Base-by-base conservation (phyloP, 2,113 vertebrate genomes). In the Nansenia antarctica region DNA sequence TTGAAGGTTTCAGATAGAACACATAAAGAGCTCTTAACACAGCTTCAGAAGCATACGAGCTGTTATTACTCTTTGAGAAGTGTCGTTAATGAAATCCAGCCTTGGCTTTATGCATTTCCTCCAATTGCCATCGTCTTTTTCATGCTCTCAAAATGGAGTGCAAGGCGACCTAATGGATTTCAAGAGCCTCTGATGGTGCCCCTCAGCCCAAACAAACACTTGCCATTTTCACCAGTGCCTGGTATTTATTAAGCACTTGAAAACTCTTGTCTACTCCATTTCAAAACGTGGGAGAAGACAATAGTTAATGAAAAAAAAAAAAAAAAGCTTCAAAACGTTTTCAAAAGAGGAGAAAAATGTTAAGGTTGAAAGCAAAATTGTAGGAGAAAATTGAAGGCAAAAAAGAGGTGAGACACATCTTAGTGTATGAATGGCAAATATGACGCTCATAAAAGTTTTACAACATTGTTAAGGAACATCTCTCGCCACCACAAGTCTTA, bases 211-310 rank as follows among this genome's bases (percentile, higher is more conserved):
- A 84, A 88, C 81, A 87, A 71, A 76, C 69, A 37, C 67, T 78
- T 77, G 77, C 72, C 68, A 69, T 78, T 84, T 84, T 81, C 73
- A 84, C 83, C 72, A 67, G 73, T 61, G 35, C 71, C 77, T 79
- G 78, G 67, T 83, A 79, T 85, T 78, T 86, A 87, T 86, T 73
- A 78, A 78, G 67, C 78, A 84, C 72, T 79, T 72, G 54, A 79
- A 77, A 75, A 74, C 53, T 35, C 54, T 73, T n/a, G n/a, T n/a
- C 29, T 49, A 66, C 73, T 64, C 15, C 37, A n/a, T 45, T 45
- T 30, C 30, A 59, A 59, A 59, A 57, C 29, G 3, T 45, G 29
- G 12, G 53, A 58, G 35, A 15, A 42, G 22, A 39, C n/a, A 58
- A 30, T 15, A 30, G 29, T 3, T 14, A 11, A 30, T 12, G 11